Conservation (phyloP, 2,797 vertebrate genomes). For the Coregonus ussuriensis region DNA sequence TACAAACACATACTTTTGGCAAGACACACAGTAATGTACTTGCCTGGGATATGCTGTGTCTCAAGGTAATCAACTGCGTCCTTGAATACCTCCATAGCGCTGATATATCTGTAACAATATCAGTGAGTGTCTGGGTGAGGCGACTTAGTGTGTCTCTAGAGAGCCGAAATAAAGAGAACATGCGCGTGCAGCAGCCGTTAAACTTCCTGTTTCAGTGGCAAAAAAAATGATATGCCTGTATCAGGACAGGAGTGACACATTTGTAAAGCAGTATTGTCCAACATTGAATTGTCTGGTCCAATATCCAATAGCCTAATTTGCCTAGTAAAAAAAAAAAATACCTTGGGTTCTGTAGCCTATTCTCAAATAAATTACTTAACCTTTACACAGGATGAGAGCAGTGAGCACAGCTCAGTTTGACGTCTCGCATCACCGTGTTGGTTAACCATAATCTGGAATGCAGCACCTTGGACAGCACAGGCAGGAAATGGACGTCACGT, state of each 20-base stretch:
- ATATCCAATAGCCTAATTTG: too few species aligned
- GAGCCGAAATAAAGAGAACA: conserved; percentile 12
- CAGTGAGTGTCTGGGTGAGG: conserved; percentile 1
- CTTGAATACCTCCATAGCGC: conserved; percentile 71
- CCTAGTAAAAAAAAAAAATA: too few species aligned
- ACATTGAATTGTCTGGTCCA: too few species aligned
- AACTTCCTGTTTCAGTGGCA: neutral
- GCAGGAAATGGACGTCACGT: neutral
- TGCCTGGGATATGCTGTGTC: conserved; percentile 55
- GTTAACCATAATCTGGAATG: neutral
- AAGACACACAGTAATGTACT: conserved; percentile 15
- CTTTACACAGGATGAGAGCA: neutral
- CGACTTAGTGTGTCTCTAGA: neutral
- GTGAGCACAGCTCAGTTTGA: too few species aligned
- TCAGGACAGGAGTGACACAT: too few species aligned
- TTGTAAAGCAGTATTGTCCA: too few species aligned
- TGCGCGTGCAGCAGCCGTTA: neutral
- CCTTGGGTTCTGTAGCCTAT: too few species aligned
- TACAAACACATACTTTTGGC: neutral
- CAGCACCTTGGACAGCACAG: neutral
- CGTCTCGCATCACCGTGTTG: neutral
- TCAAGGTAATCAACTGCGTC: conserved; percentile 69
- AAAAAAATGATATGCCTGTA: neutral
- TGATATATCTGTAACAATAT: neutral
- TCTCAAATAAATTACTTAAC: neutral